Conservation (phyloP, 1,140 invertebrate genomes). For the Solenopsis fugax region DNA sequence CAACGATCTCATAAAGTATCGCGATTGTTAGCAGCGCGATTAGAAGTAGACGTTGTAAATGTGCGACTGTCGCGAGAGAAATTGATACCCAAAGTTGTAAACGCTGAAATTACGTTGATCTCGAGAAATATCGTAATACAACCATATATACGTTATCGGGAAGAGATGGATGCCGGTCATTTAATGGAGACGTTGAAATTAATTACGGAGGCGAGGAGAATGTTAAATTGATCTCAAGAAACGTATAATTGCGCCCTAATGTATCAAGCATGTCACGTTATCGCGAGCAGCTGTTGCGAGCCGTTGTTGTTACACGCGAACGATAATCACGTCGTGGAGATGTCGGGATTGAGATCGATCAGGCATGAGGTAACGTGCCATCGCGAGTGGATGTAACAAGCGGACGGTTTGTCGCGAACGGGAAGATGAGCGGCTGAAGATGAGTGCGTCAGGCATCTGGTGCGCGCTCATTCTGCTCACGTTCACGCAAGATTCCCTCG, state of each 20-base stretch:
- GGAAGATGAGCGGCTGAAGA: slow-evolving; percentile 67
- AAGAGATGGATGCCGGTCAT: background rate
- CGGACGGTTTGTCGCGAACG: slow-evolving; percentile 27
- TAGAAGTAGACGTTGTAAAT: background rate
- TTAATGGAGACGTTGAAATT: background rate
- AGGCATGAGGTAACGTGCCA: background rate
- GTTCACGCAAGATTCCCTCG: slow-evolving; percentile 59
- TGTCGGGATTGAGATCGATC: slow-evolving; percentile 44
- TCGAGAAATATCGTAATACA: background rate
- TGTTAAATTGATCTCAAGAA: slow-evolving; percentile 23
- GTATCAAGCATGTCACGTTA: background rate
- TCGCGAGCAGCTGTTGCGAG: background rate
- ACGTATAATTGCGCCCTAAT: slow-evolving; percentile 24
- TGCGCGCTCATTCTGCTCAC: slow-evolving; percentile 65
- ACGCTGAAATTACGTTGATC: background rate
- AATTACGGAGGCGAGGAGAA: background rate
- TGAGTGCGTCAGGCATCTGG: slow-evolving; percentile 65
- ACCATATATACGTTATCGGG: background rate
- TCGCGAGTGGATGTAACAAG: slow-evolving; percentile 34
- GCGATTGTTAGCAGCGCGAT: no score
- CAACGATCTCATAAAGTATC: background rate
- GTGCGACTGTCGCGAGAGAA: background rate
- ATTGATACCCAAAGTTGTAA: background rate
- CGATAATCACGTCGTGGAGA: background rate
- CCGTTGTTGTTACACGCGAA: background rate